Evolutionary conservation across 2,888 invertebrate species (phyloP).

Genomic region (Napeogenes sylphis): DNA sequence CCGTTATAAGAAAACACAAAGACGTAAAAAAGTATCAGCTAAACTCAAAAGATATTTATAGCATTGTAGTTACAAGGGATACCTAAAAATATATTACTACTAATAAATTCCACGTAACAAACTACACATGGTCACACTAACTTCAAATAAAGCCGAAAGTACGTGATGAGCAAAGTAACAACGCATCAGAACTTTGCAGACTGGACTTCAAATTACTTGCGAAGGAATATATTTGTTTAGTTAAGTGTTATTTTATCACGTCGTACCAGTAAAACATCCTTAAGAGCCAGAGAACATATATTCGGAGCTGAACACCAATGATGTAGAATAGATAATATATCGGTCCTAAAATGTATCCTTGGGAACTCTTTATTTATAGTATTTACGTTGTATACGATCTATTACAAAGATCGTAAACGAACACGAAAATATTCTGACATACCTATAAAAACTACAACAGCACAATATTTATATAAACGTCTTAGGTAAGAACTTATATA

Average conservation of each 20-base stretch:
- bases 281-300: conserved; percentile 4
- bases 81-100: not conserved
- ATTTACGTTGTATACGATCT: too few relatives aligned
- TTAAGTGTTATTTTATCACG: conserved; percentile 15
- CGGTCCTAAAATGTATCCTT: not conserved
- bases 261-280: not conserved
- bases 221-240: conserved; percentile 16
- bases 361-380: not conserved
- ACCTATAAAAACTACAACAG: too few relatives aligned
- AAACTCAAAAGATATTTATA: too few relatives aligned
- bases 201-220: conserved; percentile 15
- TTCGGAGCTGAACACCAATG: conserved; percentile 4
- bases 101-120: conserved; percentile 2
- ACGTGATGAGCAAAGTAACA: conserved; percentile 32
- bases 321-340: not conserved
- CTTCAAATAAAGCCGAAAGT: conserved; percentile 17
- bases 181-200: conserved; percentile 31
- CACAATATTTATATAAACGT: too few relatives aligned
- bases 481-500: too few relatives aligned
- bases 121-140: conserved; percentile 12
- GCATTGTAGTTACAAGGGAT: too few relatives aligned
- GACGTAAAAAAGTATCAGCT: too few relatives aligned
- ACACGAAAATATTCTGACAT: conserved; percentile 1
- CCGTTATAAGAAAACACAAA: too few relatives aligned
- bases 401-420: not conserved